Evolutionary conservation across 2,113 vertebrate species (phyloP), one percentile per base, ranked within the genome.

Genomic region (Smithornis capensis): DNA sequence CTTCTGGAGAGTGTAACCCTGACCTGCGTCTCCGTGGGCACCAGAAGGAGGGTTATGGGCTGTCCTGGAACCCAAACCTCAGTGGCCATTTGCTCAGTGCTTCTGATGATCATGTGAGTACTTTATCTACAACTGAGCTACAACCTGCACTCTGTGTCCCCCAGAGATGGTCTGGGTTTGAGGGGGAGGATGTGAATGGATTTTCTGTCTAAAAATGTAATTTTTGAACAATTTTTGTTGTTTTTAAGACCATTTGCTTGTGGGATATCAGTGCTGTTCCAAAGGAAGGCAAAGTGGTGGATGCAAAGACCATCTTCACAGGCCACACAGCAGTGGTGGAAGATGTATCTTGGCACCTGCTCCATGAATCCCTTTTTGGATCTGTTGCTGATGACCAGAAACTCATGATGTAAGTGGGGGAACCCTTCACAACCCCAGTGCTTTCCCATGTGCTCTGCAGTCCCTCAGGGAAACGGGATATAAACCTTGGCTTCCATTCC

Each of bases 181-280:
- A 70, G 18, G 31, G 37, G n/a, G 40, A 21, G 35, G 12, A 90
- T 35, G 24, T 44, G 31, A 33, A 37, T 19, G 45, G 17, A 65
- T 14, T 45, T 45, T 70, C 14, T 53, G 62, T 68, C 14, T 53
- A 24, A 94, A 91, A 60, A 12, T 87, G 77, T 60, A 3, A 60
- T 59, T 27, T 27, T 8, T 1, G n/a, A 21, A 19, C 21, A 6
- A 7, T 91, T 65, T 37, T 29, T 40, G 3, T 9, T 64, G 76
- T 49, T 95, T 97, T 92, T 44, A 95, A 99, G 99, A 99, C 99
- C 23, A 99, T 99, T 97, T 99, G 99, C 93, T 96, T 99, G 53
- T 99, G 99, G 99, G 99, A 99, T 95, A 99, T 99, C 93, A 99
- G 99, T 74, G 98, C 99, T 21, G 99, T 99, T 83, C 99, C 99